phyloP scores from a whole-genome alignment of 1,140 invertebrate genomes.

The Panulirus ornatus region DNA sequence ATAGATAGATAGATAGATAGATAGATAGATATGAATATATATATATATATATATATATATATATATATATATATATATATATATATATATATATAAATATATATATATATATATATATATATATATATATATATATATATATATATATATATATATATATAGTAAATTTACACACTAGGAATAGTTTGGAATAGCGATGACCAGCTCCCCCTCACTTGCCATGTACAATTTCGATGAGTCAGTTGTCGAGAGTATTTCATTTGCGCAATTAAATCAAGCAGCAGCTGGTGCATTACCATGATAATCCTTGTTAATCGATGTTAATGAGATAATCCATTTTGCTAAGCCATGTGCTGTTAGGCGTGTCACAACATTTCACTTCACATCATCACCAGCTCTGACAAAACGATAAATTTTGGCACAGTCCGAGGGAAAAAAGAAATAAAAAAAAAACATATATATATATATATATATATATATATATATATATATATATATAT shows the following conservation, averaged over 20 bases:
- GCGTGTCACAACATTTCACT: neutral
- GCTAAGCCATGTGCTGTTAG: neutral
- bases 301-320: neutral
- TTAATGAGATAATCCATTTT: neutral
- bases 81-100: neutral
- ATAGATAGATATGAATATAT: neutral
- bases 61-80: conserved; percentile 7
- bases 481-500: too few species aligned
- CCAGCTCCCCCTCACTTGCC: too few species aligned
- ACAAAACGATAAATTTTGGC: too few species aligned
- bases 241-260: neutral
- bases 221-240: too few species aligned
- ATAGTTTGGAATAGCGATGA: neutral
- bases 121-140: neutral
- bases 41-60: conserved; percentile 7
- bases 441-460: too few species aligned
- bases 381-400: too few species aligned
- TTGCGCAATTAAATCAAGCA: neutral
- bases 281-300: neutral
- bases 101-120: neutral
- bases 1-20: too few species aligned
- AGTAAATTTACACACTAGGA: neutral
- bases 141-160: conserved; percentile 10
- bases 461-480: too few species aligned
- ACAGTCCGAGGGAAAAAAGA: too few species aligned